These are phyloP conservation scores for Rhizomys pruinosus DNA, from an alignment of 2,113 vertebrate species.

Conservation along the genomic window DNA sequence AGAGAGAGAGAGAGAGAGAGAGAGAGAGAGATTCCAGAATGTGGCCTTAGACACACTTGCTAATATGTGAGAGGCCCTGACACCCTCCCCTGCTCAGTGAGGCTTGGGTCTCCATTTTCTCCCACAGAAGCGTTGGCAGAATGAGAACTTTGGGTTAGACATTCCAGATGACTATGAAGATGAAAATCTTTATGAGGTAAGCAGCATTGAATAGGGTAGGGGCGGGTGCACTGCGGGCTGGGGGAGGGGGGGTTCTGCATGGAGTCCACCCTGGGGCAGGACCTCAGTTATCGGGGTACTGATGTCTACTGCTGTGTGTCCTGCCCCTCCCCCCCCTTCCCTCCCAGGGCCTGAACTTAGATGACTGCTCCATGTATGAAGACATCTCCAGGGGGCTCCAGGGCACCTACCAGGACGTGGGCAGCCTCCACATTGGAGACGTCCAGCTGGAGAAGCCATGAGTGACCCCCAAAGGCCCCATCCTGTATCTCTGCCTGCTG, in stretches of 20 bases:
- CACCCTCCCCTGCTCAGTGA: neutral
- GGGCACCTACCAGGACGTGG: conserved; percentile 85
- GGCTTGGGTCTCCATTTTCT: neutral
- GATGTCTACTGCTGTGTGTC: neutral
- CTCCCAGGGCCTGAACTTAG: conserved; percentile 81
- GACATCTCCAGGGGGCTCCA: conserved; percentile 85
- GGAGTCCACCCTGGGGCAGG: neutral
- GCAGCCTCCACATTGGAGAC: conserved; percentile 78
- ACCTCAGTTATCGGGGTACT: neutral
- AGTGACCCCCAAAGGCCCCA: neutral
- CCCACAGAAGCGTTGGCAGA: conserved; percentile 82
- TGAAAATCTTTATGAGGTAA: conserved; percentile 83
- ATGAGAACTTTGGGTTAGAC: conserved; percentile 70
- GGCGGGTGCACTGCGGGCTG: fast-evolving
- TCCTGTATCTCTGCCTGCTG: neutral
- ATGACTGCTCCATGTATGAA: conserved; percentile 86
- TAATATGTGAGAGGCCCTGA: neutral
- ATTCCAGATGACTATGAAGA: conserved; percentile 76
- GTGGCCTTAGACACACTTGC: neutral
- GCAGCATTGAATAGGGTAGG: neutral
- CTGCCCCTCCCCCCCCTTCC: neutral
- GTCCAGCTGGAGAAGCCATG: conserved; percentile 84
- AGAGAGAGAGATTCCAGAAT: neutral
- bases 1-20: neutral
- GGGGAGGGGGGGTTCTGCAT: too few species aligned